These are phyloP conservation scores for Drosophila falleni DNA, from an alignment of 2,888 invertebrate species.

Conservation along the genomic window DNA sequence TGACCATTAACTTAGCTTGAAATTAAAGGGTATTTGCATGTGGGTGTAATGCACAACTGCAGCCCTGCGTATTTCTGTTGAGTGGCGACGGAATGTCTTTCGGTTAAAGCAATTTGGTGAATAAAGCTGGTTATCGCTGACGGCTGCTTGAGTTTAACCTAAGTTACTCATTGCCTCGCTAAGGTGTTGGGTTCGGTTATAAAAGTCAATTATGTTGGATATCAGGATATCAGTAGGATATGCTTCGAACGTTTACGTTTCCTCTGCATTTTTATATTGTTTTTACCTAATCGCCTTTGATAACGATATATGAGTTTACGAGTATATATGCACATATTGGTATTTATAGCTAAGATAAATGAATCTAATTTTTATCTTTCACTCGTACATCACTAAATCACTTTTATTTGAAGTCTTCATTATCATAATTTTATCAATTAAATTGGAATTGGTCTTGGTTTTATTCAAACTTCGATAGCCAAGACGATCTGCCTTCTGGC, in stretches of 20 bases:
- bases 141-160: constrained; percentile 69
- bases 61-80: constrained; percentile 42
- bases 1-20: neutral
- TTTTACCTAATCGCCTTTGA: constrained; percentile 20
- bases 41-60: constrained; percentile 6
- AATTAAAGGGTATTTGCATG: constrained; percentile 15
- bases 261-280: constrained; percentile 21
- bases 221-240: constrained; percentile 47
- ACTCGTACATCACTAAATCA: neutral
- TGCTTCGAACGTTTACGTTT: constrained; percentile 35
- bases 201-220: constrained; percentile 62
- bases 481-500: constrained; percentile 1
- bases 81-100: constrained; percentile 80
- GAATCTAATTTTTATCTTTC: neutral
- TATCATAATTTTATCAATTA: constrained; percentile 2
- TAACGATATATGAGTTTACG: constrained; percentile 11
- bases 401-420: constrained; percentile 11
- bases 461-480: neutral
- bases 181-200: constrained; percentile 79
- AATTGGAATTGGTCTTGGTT: neutral
- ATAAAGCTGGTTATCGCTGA: constrained; percentile 71
- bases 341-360: constrained; percentile 6
- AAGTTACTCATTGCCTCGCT: constrained; percentile 64
- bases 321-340: neutral
- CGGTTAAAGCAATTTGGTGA: constrained; percentile 71